Evolutionary conservation across 2,888 invertebrate genomes (phyloP).

Genomic region (Plebejus argus): DNA sequence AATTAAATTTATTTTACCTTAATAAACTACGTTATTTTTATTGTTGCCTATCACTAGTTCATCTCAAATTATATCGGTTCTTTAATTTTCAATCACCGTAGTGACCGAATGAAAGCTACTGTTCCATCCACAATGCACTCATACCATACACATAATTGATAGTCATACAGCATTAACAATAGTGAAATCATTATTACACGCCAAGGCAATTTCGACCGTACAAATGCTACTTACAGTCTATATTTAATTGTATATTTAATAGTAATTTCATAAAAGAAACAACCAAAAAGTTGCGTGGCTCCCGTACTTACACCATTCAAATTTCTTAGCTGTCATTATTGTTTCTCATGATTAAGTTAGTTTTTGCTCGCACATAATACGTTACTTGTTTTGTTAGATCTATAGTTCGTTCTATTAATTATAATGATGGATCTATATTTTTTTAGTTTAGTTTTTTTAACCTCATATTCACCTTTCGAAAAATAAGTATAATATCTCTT

Average conservation of each 20-base stretch:
- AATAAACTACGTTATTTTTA: not conserved
- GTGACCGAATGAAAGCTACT: constrained; percentile 75
- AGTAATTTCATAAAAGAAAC: constrained; percentile 67
- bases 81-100: constrained; percentile 77
- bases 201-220: constrained; percentile 51
- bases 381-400: constrained; percentile 40
- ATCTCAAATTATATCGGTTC: constrained; percentile 77
- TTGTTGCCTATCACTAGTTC: constrained; percentile 60
- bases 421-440: not conserved
- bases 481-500: not conserved
- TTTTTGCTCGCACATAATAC: constrained; percentile 74
- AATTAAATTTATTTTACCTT: not conserved
- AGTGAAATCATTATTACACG: constrained; percentile 63
- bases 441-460: not conserved
- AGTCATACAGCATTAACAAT: constrained; percentile 77
- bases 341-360: constrained; percentile 81
- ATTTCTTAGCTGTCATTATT: constrained; percentile 79
- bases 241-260: constrained; percentile 44
- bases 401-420: not conserved
- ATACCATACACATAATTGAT: constrained; percentile 77
- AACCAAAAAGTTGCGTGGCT: constrained; percentile 77
- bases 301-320: constrained; percentile 77
- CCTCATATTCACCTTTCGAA: not conserved
- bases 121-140: constrained; percentile 74
- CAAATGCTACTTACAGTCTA: constrained; percentile 45